Percentiles rank a stretch among this genome's conserved stretches.
Conservation (phyloP, 2,888 invertebrate species). For the Deilephila elpenor region DNA sequence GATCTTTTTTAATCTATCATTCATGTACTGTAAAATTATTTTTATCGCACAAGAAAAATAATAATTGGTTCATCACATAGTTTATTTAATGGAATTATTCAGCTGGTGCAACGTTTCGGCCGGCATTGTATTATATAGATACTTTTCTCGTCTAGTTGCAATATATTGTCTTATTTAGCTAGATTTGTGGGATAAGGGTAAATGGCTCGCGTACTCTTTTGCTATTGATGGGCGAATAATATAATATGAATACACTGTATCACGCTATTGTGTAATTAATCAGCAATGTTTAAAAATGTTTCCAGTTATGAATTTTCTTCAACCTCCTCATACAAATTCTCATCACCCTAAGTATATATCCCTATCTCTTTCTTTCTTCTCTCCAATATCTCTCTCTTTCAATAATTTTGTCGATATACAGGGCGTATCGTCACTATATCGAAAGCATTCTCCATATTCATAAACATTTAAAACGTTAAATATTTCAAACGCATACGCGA, state of each 20-base stretch:
- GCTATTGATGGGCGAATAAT: background rate
- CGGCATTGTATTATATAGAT: constrained; percentile 7
- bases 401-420: no score
- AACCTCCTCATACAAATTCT: no score
- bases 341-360: no score
- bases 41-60: constrained; percentile 18
- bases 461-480: background rate
- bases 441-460: background rate
- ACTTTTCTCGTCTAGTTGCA: background rate
- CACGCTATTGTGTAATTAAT: no score
- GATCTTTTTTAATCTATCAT: no score
- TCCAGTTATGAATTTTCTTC: no score
- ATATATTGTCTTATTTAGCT: background rate
- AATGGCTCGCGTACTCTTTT: background rate
- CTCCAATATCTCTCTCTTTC: no score
- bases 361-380: no score
- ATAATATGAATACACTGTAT: no score
- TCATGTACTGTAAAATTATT: constrained; percentile 2
- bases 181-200: background rate
- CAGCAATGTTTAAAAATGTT: no score
- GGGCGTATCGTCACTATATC: no score
- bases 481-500: background rate
- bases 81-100: background rate
- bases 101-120: background rate
- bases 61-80: background rate